phyloP scores from a whole-genome alignment of 2,113 vertebrate genomes.

The Malaclemys terrapin region DNA sequence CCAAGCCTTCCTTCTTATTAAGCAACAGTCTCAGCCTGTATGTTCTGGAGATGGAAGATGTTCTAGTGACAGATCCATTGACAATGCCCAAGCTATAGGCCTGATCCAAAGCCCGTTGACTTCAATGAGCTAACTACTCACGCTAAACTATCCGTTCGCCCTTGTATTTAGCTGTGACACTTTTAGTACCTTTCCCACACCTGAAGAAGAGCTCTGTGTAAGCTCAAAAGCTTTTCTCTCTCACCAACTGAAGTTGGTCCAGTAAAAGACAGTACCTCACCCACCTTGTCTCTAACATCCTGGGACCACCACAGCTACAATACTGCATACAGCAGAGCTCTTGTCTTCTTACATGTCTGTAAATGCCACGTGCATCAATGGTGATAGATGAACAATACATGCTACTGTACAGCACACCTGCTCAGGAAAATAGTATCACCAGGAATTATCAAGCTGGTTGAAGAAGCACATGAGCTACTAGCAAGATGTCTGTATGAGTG shows the following conservation, averaged over 20 bases:
- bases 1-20: neutral
- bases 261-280: neutral
- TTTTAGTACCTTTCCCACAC: neutral
- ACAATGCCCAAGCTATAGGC: neutral
- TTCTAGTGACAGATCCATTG: neutral
- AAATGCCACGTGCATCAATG: neutral
- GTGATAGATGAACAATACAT: neutral
- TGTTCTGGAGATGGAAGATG: neutral
- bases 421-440: neutral
- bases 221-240: neutral
- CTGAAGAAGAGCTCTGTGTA: neutral
- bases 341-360: neutral
- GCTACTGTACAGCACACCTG: neutral
- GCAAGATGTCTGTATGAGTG: neutral
- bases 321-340: neutral
- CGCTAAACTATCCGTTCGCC: neutral
- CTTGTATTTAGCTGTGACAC: neutral
- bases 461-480: neutral
- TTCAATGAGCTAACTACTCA: neutral
- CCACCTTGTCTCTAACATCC: neutral
- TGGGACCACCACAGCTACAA: neutral
- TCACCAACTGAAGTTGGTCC: neutral
- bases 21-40: neutral
- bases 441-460: neutral
- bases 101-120: accelerated